Percentiles rank a stretch among this genome's conserved stretches.
Conservation (phyloP, 2,888 invertebrate genomes). For the Agriopis aurantiaria region DNA sequence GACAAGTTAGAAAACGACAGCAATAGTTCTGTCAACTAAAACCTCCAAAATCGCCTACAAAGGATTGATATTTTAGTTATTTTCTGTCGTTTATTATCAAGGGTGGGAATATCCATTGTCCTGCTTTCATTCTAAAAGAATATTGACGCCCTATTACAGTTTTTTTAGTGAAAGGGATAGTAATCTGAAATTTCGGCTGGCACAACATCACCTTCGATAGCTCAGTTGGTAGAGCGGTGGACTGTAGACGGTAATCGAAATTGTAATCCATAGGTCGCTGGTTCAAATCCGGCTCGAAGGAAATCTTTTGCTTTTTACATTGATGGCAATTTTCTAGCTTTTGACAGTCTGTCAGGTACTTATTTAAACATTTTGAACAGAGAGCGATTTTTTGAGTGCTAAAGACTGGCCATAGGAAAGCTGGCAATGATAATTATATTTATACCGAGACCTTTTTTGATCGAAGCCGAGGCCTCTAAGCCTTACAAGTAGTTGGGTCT, state of each 20-base stretch:
- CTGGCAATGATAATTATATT: too few relatives aligned
- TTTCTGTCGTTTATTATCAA: neutral
- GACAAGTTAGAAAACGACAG: too few relatives aligned
- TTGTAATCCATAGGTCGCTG: slow-evolving; percentile 86
- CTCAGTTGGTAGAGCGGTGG: slow-evolving; percentile 88
- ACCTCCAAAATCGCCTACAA: too few relatives aligned
- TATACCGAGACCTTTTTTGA: too few relatives aligned
- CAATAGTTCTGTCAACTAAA: too few relatives aligned
- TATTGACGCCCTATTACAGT: slow-evolving; percentile 10
- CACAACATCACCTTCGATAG: slow-evolving; percentile 77
- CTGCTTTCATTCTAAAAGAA: neutral
- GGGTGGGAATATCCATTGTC: neutral
- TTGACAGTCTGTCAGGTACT: neutral
- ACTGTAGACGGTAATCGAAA: slow-evolving; percentile 73
- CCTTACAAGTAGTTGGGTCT: too few relatives aligned
- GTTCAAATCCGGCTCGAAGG: slow-evolving; percentile 88
- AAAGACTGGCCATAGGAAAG: too few relatives aligned
- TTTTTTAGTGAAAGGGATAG: slow-evolving; percentile 18
- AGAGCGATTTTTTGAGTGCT: too few relatives aligned
- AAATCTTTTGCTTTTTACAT: slow-evolving; percentile 45
- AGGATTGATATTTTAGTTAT: too few relatives aligned
- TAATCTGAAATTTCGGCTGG: slow-evolving; percentile 48
- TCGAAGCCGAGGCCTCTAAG: too few relatives aligned
- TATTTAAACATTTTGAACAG: too few relatives aligned
- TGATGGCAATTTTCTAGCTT: neutral